These are phyloP conservation scores for Rhinolophus sinicus DNA, from an alignment of 2,113 vertebrate species.

Conservation along the genomic window DNA sequence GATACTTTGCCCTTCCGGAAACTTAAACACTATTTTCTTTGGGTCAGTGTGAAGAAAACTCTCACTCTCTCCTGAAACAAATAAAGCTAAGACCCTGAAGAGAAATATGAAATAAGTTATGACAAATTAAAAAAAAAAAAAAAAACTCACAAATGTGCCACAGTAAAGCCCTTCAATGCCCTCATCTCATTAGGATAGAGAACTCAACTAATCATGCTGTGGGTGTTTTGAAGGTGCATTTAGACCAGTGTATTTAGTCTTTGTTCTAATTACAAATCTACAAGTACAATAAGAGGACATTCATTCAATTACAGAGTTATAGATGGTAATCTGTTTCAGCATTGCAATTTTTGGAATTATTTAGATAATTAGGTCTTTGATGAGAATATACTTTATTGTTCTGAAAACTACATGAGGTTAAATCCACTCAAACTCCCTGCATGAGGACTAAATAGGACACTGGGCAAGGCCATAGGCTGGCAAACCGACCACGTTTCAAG, in stretches of 20 bases:
- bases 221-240: constrained; percentile 36
- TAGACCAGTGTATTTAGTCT: neutral
- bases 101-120: neutral
- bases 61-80: constrained; percentile 41
- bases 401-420: neutral
- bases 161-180: neutral
- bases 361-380: constrained; percentile 9
- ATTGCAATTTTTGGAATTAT: neutral
- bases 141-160: neutral
- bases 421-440: neutral
- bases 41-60: neutral
- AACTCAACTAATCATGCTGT: neutral
- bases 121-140: neutral
- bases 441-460: neutral
- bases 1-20: neutral
- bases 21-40: neutral
- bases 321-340: constrained; percentile 4
- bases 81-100: neutral
- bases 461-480: neutral
- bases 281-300: neutral
- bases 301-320: neutral
- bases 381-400: neutral
- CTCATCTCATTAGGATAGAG: neutral
- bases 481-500: neutral
- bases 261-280: constrained; percentile 37